phyloP scores from a whole-genome alignment of 2,888 invertebrate species.

The Callosobruchus maculatus region DNA sequence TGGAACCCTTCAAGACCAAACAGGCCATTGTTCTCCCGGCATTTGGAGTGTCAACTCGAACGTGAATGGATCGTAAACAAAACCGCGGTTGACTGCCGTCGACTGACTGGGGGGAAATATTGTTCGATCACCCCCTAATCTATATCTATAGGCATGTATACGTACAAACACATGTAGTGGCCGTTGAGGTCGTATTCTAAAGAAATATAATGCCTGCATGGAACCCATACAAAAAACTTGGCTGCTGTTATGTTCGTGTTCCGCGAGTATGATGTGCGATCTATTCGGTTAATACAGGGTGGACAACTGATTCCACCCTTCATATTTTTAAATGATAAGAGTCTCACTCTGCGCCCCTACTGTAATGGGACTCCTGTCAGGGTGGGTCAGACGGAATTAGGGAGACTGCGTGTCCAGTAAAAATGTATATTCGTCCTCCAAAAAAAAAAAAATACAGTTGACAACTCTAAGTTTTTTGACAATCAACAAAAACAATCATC shows the following conservation, averaged over 20 bases:
- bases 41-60: background rate
- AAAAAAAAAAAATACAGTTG: no score
- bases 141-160: background rate
- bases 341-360: no score
- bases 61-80: background rate
- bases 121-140: constrained; percentile 24
- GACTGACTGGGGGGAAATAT: constrained; percentile 20
- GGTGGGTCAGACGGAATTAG: no score
- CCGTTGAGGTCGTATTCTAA: background rate
- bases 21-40: background rate
- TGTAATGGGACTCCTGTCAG: no score
- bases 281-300: background rate
- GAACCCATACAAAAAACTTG: constrained; percentile 4
- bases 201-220: constrained; percentile 4
- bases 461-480: no score
- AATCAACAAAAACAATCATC: no score
- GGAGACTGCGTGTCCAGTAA: no score
- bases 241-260: background rate
- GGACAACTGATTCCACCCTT: background rate
- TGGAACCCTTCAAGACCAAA: background rate
- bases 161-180: background rate
- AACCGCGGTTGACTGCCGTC: constrained; percentile 6
- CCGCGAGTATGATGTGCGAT: constrained; percentile 1
- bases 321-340: no score
- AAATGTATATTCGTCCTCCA: no score